Conservation (phyloP, 2,113 vertebrate species). For the Strix aluco region DNA sequence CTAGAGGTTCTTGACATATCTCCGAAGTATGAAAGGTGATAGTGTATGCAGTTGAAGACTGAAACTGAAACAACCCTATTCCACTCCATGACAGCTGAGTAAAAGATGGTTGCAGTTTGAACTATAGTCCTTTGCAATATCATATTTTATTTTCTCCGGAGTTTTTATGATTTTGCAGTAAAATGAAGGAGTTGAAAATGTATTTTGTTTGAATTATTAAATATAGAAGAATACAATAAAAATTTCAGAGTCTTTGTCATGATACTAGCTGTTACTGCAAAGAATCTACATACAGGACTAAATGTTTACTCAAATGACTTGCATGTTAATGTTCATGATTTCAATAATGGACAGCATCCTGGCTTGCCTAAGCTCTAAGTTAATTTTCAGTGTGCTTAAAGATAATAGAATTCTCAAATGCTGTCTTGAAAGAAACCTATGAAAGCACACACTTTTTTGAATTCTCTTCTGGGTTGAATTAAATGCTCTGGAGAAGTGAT, state of each 20-base stretch:
- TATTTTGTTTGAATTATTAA: background rate
- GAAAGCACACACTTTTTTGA: background rate
- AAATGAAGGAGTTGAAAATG: background rate
- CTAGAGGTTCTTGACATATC: background rate
- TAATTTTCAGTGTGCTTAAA: background rate
- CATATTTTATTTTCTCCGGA: background rate
- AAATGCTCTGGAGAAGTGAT: background rate
- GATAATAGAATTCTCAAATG: background rate
- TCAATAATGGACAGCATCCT: background rate
- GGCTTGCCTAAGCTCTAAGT: background rate
- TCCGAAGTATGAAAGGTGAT: background rate
- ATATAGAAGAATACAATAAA: background rate
- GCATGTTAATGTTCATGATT: background rate
- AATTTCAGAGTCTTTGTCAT: background rate
- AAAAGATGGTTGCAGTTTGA: background rate
- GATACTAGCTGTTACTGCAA: background rate
- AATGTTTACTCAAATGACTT: background rate
- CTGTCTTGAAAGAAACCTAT: background rate
- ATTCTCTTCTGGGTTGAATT: background rate
- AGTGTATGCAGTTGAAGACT: background rate
- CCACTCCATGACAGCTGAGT: rapidly evolving
- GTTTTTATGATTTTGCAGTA: background rate
- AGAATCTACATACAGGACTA: background rate
- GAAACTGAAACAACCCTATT: background rate
- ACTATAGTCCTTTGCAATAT: background rate